Percentiles rank a stretch among this genome's conserved stretches.
Conservation (phyloP, 2,888 invertebrate species). For the Pachymerium ferrugineum region DNA sequence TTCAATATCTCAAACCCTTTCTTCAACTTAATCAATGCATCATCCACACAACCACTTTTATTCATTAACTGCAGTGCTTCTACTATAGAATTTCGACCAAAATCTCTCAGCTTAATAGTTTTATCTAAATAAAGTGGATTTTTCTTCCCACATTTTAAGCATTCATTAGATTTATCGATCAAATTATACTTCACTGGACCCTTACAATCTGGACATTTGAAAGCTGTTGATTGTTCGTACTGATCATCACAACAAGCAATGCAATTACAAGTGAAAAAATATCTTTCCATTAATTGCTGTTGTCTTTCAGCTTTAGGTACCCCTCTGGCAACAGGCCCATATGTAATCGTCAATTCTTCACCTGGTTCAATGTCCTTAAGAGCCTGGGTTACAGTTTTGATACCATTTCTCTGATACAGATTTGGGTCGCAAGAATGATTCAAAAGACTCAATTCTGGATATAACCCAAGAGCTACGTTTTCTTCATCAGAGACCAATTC, state of each 20-base stretch:
- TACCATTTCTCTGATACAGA: not conserved
- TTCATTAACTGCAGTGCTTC: not conserved
- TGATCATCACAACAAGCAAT: not conserved
- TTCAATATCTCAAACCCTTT: not conserved
- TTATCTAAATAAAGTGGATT: not conserved
- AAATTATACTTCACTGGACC: not conserved
- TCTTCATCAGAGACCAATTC: not conserved
- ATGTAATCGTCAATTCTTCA: constrained; percentile 34
- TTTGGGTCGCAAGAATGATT: constrained; percentile 36
- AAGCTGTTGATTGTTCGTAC: not conserved
- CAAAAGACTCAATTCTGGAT: constrained; percentile 21
- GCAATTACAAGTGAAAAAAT: not conserved
- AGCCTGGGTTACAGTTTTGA: constrained; percentile 15
- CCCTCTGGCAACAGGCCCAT: constrained; percentile 29
- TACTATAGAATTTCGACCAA: not conserved
- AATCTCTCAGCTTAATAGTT: not conserved
- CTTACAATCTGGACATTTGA: not conserved
- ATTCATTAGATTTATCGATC: not conserved
- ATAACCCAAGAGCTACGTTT: not conserved
- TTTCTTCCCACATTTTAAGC: not conserved
- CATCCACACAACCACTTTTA: not conserved
- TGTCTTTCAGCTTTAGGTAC: not conserved
- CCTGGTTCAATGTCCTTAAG: constrained; percentile 19
- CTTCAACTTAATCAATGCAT: not conserved
- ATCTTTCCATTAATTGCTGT: not conserved